Percentiles rank a stretch among this genome's conserved stretches.
phyloP scores from a whole-genome alignment of 2,797 vertebrate genomes.

The Chiloscyllium punctatum region DNA sequence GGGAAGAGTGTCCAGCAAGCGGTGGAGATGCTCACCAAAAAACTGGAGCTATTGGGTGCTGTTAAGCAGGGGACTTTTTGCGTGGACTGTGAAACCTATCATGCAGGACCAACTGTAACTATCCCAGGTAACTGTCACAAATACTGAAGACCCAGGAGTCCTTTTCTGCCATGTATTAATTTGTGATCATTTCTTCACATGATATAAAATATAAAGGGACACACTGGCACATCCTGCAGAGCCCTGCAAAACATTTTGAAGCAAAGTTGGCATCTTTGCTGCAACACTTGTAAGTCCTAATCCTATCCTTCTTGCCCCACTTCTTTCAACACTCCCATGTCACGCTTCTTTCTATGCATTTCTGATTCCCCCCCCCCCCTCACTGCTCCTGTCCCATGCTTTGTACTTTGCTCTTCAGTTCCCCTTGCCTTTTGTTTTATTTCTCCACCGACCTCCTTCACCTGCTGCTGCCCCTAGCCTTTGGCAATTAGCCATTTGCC shows the following conservation, averaged over 20 bases:
- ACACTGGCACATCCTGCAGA: not conserved
- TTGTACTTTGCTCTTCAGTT: too few relatives aligned
- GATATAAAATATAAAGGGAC: not conserved
- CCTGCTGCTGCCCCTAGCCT: too few relatives aligned
- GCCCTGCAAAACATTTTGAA: not conserved
- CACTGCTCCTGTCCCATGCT: too few relatives aligned
- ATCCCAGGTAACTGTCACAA: constrained; percentile 53
- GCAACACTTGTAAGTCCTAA: not conserved
- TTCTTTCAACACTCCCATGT: not conserved
- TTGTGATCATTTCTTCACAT: not conserved
- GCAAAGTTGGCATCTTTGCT: not conserved
- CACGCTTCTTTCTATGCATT: not conserved
- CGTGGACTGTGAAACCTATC: constrained; percentile 92
- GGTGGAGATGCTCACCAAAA: constrained; percentile 80
- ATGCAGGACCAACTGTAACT: constrained; percentile 71
- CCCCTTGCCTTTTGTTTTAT: too few relatives aligned
- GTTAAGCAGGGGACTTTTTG: constrained; percentile 89
- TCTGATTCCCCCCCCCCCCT: too few relatives aligned
- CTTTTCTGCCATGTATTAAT: not conserved
- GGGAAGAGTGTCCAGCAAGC: constrained; percentile 94
- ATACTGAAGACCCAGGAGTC: not conserved
- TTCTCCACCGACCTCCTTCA: too few relatives aligned
- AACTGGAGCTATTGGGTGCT: constrained; percentile 82
- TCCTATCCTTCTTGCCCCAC: too few relatives aligned
- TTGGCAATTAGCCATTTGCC: too few relatives aligned